phyloP scores from a whole-genome alignment of 1,140 invertebrate species.

The Pentalonia nigronervosa region DNA sequence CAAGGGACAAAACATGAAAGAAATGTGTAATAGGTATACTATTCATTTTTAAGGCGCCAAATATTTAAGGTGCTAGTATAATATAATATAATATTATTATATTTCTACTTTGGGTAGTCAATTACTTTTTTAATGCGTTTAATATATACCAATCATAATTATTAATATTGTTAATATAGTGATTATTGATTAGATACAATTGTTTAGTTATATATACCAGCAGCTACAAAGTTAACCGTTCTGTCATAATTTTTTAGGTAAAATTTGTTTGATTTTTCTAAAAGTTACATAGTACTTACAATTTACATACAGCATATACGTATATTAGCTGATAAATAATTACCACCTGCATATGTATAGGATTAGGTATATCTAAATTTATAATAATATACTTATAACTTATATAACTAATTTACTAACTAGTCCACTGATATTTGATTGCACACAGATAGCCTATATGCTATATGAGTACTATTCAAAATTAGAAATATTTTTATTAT shows the following conservation, averaged over 20 bases:
- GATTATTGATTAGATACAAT: not conserved
- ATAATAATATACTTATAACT: not conserved
- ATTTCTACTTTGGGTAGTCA: not conserved
- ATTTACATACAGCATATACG: not conserved
- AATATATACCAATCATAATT: not conserved
- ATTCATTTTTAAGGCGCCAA: not conserved
- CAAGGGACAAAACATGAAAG: not conserved
- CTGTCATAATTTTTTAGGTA: not conserved
- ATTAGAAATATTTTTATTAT: not conserved
- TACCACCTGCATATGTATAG: not conserved
- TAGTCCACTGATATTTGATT: not conserved
- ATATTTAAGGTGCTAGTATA: not conserved
- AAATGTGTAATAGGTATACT: not conserved
- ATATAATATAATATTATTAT: not conserved
- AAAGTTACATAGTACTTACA: not conserved
- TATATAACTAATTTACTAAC: not conserved
- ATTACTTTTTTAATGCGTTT: not conserved
- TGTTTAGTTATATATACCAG: not conserved
- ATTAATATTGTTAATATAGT: not conserved
- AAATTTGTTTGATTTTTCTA: not conserved
- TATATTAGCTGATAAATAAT: not conserved
- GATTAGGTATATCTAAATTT: not conserved
- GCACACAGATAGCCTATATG: not conserved
- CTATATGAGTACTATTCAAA: not conserved
- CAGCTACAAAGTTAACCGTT: not conserved